Evolutionary conservation across 2,113 vertebrate genomes (phyloP).

Genomic region (Onychorhynchus coronatus): DNA sequence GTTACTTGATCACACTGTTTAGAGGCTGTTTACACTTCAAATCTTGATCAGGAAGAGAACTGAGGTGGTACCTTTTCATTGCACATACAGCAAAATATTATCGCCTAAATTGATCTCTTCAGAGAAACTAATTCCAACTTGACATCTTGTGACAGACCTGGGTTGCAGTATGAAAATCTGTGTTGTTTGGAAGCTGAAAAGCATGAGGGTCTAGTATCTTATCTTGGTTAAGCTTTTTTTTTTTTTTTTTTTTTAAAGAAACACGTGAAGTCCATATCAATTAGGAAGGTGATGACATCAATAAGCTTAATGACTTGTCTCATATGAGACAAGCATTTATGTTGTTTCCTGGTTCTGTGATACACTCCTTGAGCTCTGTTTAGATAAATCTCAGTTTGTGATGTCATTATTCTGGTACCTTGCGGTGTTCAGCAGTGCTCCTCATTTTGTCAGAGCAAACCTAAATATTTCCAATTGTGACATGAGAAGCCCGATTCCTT

Average conservation of each 20-base stretch:
- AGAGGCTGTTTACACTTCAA: not conserved
- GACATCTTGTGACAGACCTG: not conserved
- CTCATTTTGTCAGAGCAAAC: rapidly evolving
- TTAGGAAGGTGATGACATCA: not conserved
- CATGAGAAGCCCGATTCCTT: not conserved
- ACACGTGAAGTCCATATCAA: not conserved
- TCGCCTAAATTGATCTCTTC: not conserved
- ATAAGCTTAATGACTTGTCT: too few species aligned
- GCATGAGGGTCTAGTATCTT: not conserved
- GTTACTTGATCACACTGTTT: not conserved
- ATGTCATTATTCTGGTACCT: not conserved
- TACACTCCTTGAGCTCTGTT: not conserved
- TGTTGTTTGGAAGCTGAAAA: not conserved
- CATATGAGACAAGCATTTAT: not conserved
- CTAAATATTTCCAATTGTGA: not conserved
- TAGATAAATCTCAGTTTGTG: not conserved
- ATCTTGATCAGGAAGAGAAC: not conserved
- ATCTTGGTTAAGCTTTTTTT: not conserved
- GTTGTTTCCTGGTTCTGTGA: not conserved
- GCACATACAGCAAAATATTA: not conserved
- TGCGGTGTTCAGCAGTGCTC: not conserved
- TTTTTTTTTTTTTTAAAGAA: too few species aligned
- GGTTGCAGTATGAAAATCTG: not conserved
- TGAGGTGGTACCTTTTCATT: not conserved
- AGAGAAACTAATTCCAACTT: not conserved